Evolutionary conservation across 2,113 vertebrate species (phyloP), one percentile per base, ranked within the genome.

Genomic region (Psettodes erumei): DNA sequence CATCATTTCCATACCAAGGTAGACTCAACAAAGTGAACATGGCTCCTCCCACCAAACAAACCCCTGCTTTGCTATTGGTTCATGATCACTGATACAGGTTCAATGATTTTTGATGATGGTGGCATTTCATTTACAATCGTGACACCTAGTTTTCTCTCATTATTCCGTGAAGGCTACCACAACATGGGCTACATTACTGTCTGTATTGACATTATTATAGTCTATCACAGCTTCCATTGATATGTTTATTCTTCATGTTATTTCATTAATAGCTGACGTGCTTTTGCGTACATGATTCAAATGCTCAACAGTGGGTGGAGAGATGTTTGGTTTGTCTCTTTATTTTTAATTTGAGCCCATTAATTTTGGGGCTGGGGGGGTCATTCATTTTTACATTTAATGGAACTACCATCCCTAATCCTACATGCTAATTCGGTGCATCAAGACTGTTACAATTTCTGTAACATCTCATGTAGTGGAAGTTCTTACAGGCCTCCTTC

Each of bases 61-160:
- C 23, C 55, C n/a, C 59, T 0, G 76, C 64, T 40, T 40, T 70
- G 58, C 83, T 25, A 91, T 88, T 92, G 91, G 91, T 56, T 84
- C 56, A 18, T 56, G 40, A 86, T 86, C 71, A 77, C 82, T 83
- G 85, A 89, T 86, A 81, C 71, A 79, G 70, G 67, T 69, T 84
- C 75, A 88, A 77, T 85, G 84, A 70, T 54, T 84, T 88, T n/a
- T 84, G 92, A 88, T 91, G 86, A 91, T 71, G 37, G 15, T 8
- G n/a, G 63, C 54, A 25, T 72, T 88, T 79, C 25, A 70, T 65
- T 73, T 54, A 68, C 58, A 62, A 67, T 71, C 9, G 32, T 33
- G 47, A 76, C 25, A 21, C 30, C 68, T 53, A 11, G 40, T 45
- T 68, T 42, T 58, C n/a, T 79, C 25, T 12, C 53, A 67, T 81